These are phyloP conservation scores for Piaya cayana DNA, from an alignment of 2,113 vertebrate genomes.

Conservation along the genomic window DNA sequence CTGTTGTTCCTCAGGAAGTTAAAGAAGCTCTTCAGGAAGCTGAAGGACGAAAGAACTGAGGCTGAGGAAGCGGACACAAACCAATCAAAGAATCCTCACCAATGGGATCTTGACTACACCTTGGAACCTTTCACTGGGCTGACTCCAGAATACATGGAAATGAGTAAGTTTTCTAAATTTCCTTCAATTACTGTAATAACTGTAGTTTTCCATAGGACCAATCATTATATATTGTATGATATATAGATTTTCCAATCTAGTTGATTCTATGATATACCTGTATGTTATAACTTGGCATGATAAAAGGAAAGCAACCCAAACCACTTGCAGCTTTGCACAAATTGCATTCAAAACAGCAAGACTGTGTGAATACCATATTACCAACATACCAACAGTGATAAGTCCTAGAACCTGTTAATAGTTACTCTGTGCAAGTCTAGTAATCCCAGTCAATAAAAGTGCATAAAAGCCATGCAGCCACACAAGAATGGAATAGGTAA, in stretches of 20 bases:
- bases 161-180: constrained; percentile 82
- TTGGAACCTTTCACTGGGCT: constrained; percentile 93
- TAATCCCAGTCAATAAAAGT: too few relatives aligned
- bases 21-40: constrained; percentile 91
- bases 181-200: not conserved
- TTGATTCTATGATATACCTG: not conserved
- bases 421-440: not conserved
- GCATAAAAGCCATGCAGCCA: too few relatives aligned
- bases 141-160: constrained; percentile 98
- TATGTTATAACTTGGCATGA: not conserved
- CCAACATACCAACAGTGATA: not conserved
- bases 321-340: not conserved
- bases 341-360: not conserved
- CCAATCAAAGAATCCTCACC: constrained; percentile 81
- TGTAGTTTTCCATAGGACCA: not conserved
- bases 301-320: not conserved
- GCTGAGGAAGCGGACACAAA: constrained; percentile 74
- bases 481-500: not conserved
- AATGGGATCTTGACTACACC: constrained; percentile 88
- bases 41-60: constrained; percentile 84
- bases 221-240: not conserved
- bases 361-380: not conserved
- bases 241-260: too few relatives aligned
- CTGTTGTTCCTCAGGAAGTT: constrained; percentile 83
- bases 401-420: not conserved